phyloP scores from a whole-genome alignment of 2,888 invertebrate genomes.

The Tenthredo scrophulariae region DNA sequence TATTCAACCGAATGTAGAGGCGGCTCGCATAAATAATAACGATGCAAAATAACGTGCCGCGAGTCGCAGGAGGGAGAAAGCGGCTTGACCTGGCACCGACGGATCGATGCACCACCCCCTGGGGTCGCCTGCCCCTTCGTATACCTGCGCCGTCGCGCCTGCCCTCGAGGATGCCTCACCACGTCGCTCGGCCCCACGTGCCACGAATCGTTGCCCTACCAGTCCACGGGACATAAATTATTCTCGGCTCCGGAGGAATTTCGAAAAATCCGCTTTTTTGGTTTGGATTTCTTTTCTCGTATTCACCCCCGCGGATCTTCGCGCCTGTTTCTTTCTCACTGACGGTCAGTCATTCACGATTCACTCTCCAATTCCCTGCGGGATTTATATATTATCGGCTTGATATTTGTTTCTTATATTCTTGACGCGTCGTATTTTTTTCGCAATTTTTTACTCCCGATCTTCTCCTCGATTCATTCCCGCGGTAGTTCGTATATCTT shows the following conservation, averaged over 20 bases:
- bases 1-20: constrained; percentile 53
- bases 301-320: neutral
- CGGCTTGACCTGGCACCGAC: constrained; percentile 62
- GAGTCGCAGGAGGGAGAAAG: constrained; percentile 60
- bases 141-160: constrained; percentile 68
- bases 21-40: constrained; percentile 65
- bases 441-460: constrained; percentile 6
- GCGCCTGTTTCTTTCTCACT: neutral
- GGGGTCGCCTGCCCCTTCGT: constrained; percentile 54
- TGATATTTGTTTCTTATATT: constrained; percentile 1
- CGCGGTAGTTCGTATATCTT: constrained; percentile 28
- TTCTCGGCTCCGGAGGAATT: neutral
- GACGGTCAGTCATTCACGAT: neutral
- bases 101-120: constrained; percentile 71
- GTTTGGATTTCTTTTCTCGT: neutral
- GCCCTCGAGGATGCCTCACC: constrained; percentile 65
- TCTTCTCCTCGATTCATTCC: neutral
- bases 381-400: neutral
- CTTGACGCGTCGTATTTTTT: constrained; percentile 18
- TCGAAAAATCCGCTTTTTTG: neutral
- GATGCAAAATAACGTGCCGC: constrained; percentile 58
- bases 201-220: neutral
- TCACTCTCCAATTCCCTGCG: neutral
- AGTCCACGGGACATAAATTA: constrained; percentile 7
- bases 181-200: neutral